These are phyloP conservation scores for Spea multiplicata DNA, from an alignment of 2,113 vertebrate genomes.

Conservation along the genomic window DNA sequence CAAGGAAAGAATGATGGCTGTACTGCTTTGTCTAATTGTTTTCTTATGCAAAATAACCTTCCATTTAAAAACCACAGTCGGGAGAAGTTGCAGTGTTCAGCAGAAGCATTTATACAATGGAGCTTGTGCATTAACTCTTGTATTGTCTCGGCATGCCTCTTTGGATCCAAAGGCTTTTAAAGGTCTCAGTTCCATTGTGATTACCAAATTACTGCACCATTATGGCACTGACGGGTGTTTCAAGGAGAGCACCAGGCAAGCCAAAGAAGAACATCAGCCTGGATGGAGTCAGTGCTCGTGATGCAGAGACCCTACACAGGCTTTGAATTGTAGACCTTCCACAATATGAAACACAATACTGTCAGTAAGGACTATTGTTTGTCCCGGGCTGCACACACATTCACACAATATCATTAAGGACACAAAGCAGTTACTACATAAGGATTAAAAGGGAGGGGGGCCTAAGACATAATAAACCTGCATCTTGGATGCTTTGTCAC, in stretches of 20 bases:
- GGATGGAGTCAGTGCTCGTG: no score
- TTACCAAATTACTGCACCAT: no score
- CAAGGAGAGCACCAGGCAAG: no score
- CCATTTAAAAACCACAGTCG: neutral
- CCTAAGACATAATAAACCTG: slow-evolving; percentile 19
- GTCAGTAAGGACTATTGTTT: slow-evolving; percentile 20
- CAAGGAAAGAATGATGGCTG: neutral
- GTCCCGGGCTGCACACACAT: slow-evolving; percentile 6
- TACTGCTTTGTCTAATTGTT: slow-evolving; percentile 31
- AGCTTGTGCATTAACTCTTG: neutral
- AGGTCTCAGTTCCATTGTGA: no score
- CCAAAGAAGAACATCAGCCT: no score
- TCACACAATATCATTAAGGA: neutral
- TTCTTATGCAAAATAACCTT: neutral
- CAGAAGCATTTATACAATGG: neutral
- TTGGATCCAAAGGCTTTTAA: no score
- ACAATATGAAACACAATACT: neutral
- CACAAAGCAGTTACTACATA: slow-evolving; percentile 12
- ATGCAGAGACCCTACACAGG: no score
- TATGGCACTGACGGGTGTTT: no score
- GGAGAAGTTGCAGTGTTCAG: neutral
- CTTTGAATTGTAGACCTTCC: no score
- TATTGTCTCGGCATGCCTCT: no score
- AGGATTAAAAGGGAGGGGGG: slow-evolving; percentile 13
- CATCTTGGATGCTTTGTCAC: slow-evolving; percentile 34